Conservation (phyloP, 2,888 invertebrate species). For the Dryocosmus kuriphilus region DNA sequence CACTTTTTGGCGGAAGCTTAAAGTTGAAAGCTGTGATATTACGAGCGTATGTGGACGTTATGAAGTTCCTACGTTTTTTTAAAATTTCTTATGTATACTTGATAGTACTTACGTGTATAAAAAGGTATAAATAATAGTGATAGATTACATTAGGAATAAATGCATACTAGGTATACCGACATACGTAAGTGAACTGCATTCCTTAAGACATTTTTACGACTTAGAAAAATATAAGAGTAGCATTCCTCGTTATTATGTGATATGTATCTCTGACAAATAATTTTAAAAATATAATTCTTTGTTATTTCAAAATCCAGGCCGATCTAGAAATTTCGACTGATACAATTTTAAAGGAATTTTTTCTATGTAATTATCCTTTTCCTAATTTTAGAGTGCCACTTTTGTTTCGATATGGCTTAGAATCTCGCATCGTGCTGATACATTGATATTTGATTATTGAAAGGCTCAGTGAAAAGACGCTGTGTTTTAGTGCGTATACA, state of each 20-base stretch:
- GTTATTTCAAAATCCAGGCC: not conserved
- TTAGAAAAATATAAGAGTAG: not conserved
- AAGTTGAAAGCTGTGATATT: constrained; percentile 76
- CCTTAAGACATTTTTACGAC: not conserved
- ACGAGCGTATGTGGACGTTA: constrained; percentile 71
- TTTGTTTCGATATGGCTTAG: not conserved
- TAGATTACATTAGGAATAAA: constrained; percentile 16
- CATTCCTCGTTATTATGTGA: constrained; percentile 38
- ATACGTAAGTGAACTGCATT: constrained; percentile 30
- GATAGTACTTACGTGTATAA: constrained; percentile 45
- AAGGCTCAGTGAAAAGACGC: no score
- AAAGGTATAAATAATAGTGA: constrained; percentile 8
- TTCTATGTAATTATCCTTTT: not conserved
- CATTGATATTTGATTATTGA: not conserved
- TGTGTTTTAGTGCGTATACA: no score
- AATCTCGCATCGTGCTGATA: not conserved
- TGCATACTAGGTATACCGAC: constrained; percentile 23
- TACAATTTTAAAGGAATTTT: not conserved
- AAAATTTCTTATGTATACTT: constrained; percentile 34
- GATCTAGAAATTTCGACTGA: not conserved
- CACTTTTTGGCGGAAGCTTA: constrained; percentile 68
- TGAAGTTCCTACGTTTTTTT: constrained; percentile 74
- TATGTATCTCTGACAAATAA: constrained; percentile 45
- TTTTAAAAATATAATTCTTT: constrained; percentile 19
- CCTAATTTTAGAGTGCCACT: not conserved